These are phyloP conservation scores for Lochmaea capreae DNA, from an alignment of 2,888 invertebrate genomes.

Conservation along the genomic window DNA sequence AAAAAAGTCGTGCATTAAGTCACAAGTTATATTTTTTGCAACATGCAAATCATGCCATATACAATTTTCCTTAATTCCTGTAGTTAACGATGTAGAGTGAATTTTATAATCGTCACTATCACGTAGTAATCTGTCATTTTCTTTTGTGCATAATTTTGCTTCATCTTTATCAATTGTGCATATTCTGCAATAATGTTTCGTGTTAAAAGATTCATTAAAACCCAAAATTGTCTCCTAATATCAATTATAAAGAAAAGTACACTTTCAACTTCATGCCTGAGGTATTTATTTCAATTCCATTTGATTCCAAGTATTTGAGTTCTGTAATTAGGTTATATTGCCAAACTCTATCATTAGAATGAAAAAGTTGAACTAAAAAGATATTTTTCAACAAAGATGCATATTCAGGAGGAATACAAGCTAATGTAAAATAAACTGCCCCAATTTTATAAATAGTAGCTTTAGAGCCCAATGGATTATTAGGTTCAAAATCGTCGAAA, in stretches of 20 bases:
- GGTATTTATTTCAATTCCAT: too few species aligned
- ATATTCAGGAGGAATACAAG: slow-evolving; percentile 35
- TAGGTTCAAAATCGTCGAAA: slow-evolving; percentile 6
- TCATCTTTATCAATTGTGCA: slow-evolving; percentile 27
- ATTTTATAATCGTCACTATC: slow-evolving; percentile 29
- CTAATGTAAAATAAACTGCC: slow-evolving; percentile 27
- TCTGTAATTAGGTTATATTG: too few species aligned
- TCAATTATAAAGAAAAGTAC: too few species aligned
- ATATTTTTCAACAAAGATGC: slow-evolving; percentile 39
- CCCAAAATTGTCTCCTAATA: too few species aligned
- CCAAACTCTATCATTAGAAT: too few species aligned
- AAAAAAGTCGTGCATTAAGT: too few species aligned
- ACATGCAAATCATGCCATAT: slow-evolving; percentile 21
- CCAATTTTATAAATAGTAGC: slow-evolving; percentile 28
- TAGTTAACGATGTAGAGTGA: too few species aligned
- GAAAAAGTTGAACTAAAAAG: slow-evolving; percentile 37
- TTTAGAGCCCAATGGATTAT: slow-evolving; percentile 13
- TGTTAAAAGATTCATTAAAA: slow-evolving; percentile 35
- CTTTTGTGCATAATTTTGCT: slow-evolving; percentile 19
- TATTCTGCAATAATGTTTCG: slow-evolving; percentile 36
- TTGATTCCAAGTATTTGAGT: too few species aligned
- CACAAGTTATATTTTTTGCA: too few species aligned
- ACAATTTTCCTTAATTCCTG: slow-evolving; percentile 1
- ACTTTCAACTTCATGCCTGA: too few species aligned
- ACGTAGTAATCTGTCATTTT: slow-evolving; percentile 21